These are phyloP conservation scores for Nothura maculosa DNA, from an alignment of 2,797 vertebrate species.

Conservation along the genomic window DNA sequence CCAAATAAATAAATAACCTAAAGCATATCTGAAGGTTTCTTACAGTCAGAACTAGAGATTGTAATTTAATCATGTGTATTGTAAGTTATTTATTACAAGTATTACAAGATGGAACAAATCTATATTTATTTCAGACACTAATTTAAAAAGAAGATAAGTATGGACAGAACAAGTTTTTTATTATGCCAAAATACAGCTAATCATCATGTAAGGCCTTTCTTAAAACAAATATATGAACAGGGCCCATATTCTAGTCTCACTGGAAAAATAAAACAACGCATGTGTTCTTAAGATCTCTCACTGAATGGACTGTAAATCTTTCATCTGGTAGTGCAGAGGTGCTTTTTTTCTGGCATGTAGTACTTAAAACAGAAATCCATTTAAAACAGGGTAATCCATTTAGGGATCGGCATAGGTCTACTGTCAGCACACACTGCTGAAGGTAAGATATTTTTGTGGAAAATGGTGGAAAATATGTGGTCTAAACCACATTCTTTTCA, in stretches of 20 bases:
- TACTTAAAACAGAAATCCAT: slow-evolving; percentile 12
- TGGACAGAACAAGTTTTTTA: neutral
- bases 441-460: neutral
- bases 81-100: neutral
- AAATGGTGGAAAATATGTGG: neutral
- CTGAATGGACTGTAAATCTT: slow-evolving; percentile 14
- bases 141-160: neutral
- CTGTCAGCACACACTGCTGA: neutral
- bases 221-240: neutral
- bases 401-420: neutral
- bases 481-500: neutral
- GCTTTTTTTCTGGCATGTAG: neutral
- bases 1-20: neutral
- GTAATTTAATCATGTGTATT: neutral
- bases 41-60: neutral
- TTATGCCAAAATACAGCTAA: neutral
- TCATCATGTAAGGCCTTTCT: neutral
- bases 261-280: neutral
- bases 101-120: neutral
- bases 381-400: neutral
- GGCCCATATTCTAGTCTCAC: neutral
- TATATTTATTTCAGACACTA: neutral
- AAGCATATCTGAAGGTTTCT: neutral
- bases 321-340: neutral
- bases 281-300: slow-evolving; percentile 1